Conservation (phyloP, 2,797 vertebrate species). For the Acipenser ruthenus region DNA sequence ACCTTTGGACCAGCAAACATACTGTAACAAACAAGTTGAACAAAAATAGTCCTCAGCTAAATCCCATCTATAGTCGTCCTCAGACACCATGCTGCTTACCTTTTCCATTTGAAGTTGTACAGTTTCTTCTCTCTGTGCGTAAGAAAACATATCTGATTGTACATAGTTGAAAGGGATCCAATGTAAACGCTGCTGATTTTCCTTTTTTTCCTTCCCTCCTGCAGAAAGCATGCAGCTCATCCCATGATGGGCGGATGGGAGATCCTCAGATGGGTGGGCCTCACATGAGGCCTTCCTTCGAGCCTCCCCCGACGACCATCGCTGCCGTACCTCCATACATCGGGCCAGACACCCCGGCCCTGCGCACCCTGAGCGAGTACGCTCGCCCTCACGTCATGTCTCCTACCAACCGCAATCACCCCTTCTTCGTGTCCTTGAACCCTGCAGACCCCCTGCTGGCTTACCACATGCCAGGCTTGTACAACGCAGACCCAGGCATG, state of each 20-base stretch:
- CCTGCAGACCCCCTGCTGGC: conserved; percentile 86
- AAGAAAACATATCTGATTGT: too few relatives aligned
- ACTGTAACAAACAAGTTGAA: too few relatives aligned
- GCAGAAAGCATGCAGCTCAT: conserved; percentile 90
- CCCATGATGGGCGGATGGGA: conserved; percentile 78
- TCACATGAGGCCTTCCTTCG: conserved; percentile 82
- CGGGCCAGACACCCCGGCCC: conserved; percentile 87
- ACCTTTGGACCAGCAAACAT: too few relatives aligned
- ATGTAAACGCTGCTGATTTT: not conserved
- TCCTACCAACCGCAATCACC: conserved; percentile 92
- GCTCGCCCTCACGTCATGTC: conserved; percentile 98
- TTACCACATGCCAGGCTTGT: conserved; percentile 92
- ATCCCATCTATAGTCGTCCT: too few relatives aligned
- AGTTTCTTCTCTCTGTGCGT: not conserved
- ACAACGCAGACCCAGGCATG: conserved; percentile 87
- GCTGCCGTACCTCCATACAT: conserved; percentile 95
- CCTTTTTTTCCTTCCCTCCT: conserved; percentile 15
- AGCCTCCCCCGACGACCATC: conserved; percentile 87
- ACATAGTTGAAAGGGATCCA: too few relatives aligned
- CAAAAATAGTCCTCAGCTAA: too few relatives aligned
- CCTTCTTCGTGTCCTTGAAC: conserved; percentile 95
- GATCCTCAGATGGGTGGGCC: conserved; percentile 78
- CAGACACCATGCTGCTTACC: too few relatives aligned
- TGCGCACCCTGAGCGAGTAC: conserved; percentile 95
- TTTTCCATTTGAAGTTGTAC: too few relatives aligned